A percentile compares a stretch with the other conserved stretches of the same genome.
These are phyloP conservation scores for Ectropis crepuscularia DNA, from an alignment of 2,888 invertebrate species.

Conservation along the genomic window DNA sequence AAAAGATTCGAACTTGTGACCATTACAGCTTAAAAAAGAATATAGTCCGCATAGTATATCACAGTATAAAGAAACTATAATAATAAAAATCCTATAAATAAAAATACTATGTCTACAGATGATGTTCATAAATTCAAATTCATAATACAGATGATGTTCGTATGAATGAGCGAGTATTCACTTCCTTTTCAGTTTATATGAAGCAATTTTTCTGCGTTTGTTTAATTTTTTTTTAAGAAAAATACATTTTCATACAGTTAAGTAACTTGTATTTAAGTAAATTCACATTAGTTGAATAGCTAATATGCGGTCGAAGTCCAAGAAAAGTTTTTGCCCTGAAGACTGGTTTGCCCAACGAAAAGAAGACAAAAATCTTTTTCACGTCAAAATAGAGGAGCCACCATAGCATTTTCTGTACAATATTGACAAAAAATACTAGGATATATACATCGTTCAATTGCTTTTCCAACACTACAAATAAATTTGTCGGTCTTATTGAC, in stretches of 20 bases:
- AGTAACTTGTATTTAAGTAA: constrained; percentile 2
- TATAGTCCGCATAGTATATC: too few species aligned
- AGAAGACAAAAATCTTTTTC: neutral
- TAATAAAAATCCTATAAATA: too few species aligned
- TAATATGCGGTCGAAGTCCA: constrained; percentile 10
- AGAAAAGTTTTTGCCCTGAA: constrained; percentile 11
- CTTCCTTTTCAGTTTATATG: too few species aligned
- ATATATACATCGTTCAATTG: constrained; percentile 2
- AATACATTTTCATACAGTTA: constrained; percentile 4
- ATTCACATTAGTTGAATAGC: constrained; percentile 1
- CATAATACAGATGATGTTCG: too few species aligned
- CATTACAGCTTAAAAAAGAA: too few species aligned
- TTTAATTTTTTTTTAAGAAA: neutral
- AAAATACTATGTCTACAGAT: too few species aligned
- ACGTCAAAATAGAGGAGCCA: neutral
- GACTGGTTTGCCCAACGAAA: constrained; percentile 17
- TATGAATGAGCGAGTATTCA: too few species aligned
- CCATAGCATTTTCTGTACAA: neutral
- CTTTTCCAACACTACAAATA: neutral
- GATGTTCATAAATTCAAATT: too few species aligned
- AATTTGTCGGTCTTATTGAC: constrained; percentile 15
- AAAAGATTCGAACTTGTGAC: too few species aligned
- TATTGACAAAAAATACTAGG: neutral
- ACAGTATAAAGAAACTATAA: too few species aligned
- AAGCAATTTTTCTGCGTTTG: too few species aligned